These are phyloP conservation scores for Tetragnatha versicolor DNA, from an alignment of 1,140 invertebrate genomes.

Conservation along the genomic window DNA sequence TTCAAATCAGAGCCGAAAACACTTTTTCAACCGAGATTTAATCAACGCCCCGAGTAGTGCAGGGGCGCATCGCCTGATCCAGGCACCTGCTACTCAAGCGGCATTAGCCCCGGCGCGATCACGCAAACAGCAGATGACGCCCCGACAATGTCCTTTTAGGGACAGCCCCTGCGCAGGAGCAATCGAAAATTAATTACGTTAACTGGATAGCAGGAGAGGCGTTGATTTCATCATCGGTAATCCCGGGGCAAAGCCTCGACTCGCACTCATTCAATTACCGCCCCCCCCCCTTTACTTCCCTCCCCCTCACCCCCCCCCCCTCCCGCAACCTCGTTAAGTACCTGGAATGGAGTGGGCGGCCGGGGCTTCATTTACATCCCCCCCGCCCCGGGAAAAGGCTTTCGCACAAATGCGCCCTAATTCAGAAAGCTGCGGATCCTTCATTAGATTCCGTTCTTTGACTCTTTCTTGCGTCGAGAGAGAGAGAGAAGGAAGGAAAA, in stretches of 20 bases:
- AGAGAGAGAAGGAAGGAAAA: not conserved
- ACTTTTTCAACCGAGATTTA: too few relatives aligned
- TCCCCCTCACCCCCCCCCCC: not conserved
- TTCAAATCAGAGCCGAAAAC: too few relatives aligned
- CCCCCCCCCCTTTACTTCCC: not conserved
- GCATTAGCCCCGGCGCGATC: too few relatives aligned
- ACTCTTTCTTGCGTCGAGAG: slow-evolving; percentile 48
- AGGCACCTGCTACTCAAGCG: too few relatives aligned
- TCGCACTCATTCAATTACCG: slow-evolving; percentile 55
- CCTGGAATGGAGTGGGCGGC: slow-evolving; percentile 51
- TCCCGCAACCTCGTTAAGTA: slow-evolving; percentile 49
- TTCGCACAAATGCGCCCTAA: slow-evolving; percentile 52
- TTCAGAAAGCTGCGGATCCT: slow-evolving; percentile 47
- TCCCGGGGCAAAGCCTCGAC: slow-evolving; percentile 49
- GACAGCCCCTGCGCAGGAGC: slow-evolving; percentile 22
- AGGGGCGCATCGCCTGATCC: too few relatives aligned
- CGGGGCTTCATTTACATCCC: slow-evolving; percentile 52
- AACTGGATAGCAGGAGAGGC: slow-evolving; percentile 55
- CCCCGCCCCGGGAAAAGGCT: slow-evolving; percentile 14
- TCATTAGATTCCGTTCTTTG: slow-evolving; percentile 55
- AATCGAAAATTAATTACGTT: slow-evolving; percentile 56
- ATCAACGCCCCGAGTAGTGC: too few relatives aligned
- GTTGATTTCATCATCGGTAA: slow-evolving; percentile 56
- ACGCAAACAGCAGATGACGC: too few relatives aligned
- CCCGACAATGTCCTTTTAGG: too few relatives aligned